phyloP scores from a whole-genome alignment of 2,113 vertebrate genomes.

The Corythornis madagascariensis region DNA sequence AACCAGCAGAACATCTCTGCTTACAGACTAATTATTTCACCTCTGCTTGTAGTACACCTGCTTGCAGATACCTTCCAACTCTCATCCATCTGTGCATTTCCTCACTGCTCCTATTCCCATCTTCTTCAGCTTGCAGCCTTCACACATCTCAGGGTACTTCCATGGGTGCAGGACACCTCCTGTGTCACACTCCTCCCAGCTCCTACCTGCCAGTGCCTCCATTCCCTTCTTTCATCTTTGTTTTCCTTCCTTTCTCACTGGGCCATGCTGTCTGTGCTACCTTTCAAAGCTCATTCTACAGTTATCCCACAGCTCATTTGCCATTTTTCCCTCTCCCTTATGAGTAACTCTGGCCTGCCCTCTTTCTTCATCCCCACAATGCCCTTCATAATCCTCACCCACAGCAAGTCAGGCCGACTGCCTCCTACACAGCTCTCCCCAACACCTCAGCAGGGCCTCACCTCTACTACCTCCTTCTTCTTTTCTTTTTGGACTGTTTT shows the following conservation, averaged over 20 bases:
- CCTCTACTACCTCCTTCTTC: slow-evolving; percentile 79
- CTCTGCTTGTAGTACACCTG: background rate
- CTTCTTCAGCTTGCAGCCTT: background rate
- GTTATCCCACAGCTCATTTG: fast-evolving
- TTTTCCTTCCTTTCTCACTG: background rate
- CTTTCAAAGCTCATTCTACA: background rate
- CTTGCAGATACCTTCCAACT: background rate
- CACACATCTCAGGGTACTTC: background rate
- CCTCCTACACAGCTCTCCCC: background rate
- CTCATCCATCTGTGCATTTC: background rate
- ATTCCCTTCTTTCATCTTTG: background rate
- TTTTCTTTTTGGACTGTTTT: slow-evolving; percentile 77
- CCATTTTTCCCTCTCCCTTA: background rate
- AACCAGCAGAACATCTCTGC: background rate
- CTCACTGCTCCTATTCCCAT: background rate
- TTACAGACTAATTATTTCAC: background rate
- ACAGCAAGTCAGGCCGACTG: background rate
- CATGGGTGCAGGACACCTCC: fast-evolving
- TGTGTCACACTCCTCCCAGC: background rate
- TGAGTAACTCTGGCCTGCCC: background rate
- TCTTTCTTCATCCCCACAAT: background rate
- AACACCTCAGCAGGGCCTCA: background rate
- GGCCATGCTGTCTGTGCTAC: background rate
- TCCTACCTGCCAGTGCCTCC: background rate
- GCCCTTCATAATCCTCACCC: background rate